Evolutionary conservation across 2,888 invertebrate species (phyloP).

Genomic region (Drosophila monieri): DNA sequence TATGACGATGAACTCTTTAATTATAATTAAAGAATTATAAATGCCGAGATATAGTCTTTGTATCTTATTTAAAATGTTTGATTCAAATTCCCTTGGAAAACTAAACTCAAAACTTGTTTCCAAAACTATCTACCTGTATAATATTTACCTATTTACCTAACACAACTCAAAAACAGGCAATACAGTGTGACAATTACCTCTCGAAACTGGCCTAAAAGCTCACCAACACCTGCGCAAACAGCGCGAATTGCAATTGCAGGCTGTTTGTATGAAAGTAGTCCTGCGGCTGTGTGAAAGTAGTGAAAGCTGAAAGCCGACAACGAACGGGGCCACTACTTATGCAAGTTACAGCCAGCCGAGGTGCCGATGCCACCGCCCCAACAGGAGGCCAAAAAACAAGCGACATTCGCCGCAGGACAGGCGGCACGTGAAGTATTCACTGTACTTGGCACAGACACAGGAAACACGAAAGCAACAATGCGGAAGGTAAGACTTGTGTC

Average conservation of each 20-base stretch:
- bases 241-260: constrained; percentile 25
- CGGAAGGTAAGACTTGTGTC: constrained; percentile 1
- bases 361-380: constrained; percentile 57
- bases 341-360: constrained; percentile 31
- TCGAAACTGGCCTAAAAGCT: constrained; percentile 22
- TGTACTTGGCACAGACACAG: constrained; percentile 13
- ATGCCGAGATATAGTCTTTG: too few relatives aligned
- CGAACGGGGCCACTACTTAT: constrained; percentile 26
- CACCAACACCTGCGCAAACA: constrained; percentile 4
- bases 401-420: constrained; percentile 47
- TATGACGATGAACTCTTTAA: not conserved
- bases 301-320: constrained; percentile 42
- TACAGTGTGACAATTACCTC: constrained; percentile 18
- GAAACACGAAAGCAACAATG: constrained; percentile 2
- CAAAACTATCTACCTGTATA: not conserved
- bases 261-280: constrained; percentile 1
- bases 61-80: too few relatives aligned
- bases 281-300: constrained; percentile 28
- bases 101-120: too few relatives aligned
- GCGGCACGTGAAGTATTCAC: constrained; percentile 51
- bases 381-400: constrained; percentile 58
- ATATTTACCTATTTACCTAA: not conserved
- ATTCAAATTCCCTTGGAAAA: too few relatives aligned
- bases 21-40: too few relatives aligned
- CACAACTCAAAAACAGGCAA: constrained; percentile 3